phyloP scores from a whole-genome alignment of 2,888 invertebrate species.

The Ophion slaviceki region DNA sequence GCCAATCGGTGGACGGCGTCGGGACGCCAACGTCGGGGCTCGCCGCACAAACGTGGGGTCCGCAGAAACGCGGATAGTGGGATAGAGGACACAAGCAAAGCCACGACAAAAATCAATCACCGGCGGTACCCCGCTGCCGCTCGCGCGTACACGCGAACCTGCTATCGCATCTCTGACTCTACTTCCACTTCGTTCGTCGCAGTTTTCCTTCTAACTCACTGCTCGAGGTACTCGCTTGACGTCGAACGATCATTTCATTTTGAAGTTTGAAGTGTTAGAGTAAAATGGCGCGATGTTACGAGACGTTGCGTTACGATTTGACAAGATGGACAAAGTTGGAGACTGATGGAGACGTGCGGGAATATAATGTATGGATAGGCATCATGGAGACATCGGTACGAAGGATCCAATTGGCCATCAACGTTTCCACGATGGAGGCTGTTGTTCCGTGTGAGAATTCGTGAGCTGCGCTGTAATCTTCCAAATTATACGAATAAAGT shows the following conservation, averaged over 20 bases:
- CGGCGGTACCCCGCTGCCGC: slow-evolving; percentile 67
- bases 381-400: too few species aligned
- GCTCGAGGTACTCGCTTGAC: slow-evolving; percentile 5
- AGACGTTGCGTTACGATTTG: neutral
- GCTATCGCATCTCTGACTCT: slow-evolving; percentile 52
- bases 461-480: too few species aligned
- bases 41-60: slow-evolving; percentile 72
- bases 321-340: too few species aligned
- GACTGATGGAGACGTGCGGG: too few species aligned
- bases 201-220: slow-evolving; percentile 30
- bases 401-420: too few species aligned
- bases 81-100: slow-evolving; percentile 79
- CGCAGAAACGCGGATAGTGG: slow-evolving; percentile 78
- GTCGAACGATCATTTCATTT: slow-evolving; percentile 6
- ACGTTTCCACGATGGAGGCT: too few species aligned
- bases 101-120: slow-evolving; percentile 84
- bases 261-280: neutral
- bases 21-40: slow-evolving; percentile 81
- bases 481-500: too few species aligned
- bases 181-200: slow-evolving; percentile 39
- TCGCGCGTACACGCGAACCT: slow-evolving; percentile 44
- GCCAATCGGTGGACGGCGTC: slow-evolving; percentile 83
- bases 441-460: too few species aligned
- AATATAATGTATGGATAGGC: too few species aligned
- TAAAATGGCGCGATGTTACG: neutral